These are phyloP conservation scores for Hetaerina titia DNA, from an alignment of 2,888 invertebrate genomes.

Conservation along the genomic window DNA sequence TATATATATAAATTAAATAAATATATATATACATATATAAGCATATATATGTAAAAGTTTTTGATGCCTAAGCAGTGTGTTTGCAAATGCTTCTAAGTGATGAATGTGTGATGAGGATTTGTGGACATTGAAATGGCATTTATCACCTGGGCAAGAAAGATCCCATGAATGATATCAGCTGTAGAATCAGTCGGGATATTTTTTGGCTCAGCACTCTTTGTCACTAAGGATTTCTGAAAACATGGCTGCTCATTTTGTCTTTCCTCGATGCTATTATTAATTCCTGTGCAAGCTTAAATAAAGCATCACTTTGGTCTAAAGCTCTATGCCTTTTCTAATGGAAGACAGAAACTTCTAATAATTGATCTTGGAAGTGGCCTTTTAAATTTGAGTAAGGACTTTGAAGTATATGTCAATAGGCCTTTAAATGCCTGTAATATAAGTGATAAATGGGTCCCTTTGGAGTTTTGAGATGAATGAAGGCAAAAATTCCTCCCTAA, in stretches of 20 bases:
- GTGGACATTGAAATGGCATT: neutral
- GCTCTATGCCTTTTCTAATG: slow-evolving; percentile 29
- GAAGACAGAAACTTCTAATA: neutral
- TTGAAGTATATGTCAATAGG: slow-evolving; percentile 13
- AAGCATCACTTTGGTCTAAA: slow-evolving; percentile 53
- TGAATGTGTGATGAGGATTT: neutral
- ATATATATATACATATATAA: neutral
- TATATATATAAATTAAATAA: neutral
- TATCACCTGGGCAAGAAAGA: neutral
- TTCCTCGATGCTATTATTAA: slow-evolving; percentile 31
- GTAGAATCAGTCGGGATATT: neutral
- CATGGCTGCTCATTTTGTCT: slow-evolving; percentile 49
- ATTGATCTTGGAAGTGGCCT: slow-evolving; percentile 44
- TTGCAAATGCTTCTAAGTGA: slow-evolving; percentile 45
- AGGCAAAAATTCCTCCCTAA: neutral
- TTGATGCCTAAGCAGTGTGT: neutral
- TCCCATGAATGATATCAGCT: neutral
- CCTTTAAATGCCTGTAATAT: slow-evolving; percentile 29
- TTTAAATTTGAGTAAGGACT: neutral
- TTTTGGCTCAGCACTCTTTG: neutral
- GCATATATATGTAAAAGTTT: neutral
- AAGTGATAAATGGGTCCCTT: slow-evolving; percentile 11
- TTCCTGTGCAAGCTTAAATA: slow-evolving; percentile 37
- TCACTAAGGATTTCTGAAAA: slow-evolving; percentile 13
- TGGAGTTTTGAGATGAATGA: neutral